Percentiles rank a stretch among this genome's conserved stretches.
phyloP scores from a whole-genome alignment of 2,888 invertebrate genomes.

The Zhuqinia jingwanae region DNA sequence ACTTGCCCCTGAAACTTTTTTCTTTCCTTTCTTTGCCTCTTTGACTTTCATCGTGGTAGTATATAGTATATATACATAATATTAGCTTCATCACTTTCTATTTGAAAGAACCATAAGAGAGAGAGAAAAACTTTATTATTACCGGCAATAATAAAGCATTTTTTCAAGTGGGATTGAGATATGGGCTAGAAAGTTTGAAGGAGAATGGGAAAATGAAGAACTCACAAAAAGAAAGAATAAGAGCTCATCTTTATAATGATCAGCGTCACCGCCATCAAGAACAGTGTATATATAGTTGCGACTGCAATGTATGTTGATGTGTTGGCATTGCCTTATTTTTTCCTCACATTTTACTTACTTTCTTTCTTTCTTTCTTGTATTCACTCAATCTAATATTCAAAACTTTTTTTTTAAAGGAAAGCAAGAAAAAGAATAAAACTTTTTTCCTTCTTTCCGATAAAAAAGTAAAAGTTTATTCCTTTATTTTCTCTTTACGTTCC shows the following conservation, averaged over 20 bases:
- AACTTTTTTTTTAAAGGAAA: background rate
- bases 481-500: background rate
- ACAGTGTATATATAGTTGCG: background rate
- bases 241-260: constrained; percentile 37
- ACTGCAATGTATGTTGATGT: constrained; percentile 30
- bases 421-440: constrained; percentile 30
- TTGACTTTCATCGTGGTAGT: background rate
- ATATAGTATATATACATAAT: no score
- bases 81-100: constrained; percentile 25
- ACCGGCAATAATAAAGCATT: constrained; percentile 49
- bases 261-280: background rate
- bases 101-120: no score
- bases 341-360: background rate
- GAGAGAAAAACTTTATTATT: constrained; percentile 24
- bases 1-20: constrained; percentile 66
- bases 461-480: background rate
- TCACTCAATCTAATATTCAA: constrained; percentile 60
- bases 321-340: background rate
- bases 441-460: constrained; percentile 34
- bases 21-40: constrained; percentile 17
- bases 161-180: background rate
- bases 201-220: constrained; percentile 13
- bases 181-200: constrained; percentile 9
- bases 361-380: constrained; percentile 7
- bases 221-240: background rate